These are phyloP conservation scores for Lanistes nyassanus DNA, from an alignment of 1,140 invertebrate genomes.

Conservation along the genomic window DNA sequence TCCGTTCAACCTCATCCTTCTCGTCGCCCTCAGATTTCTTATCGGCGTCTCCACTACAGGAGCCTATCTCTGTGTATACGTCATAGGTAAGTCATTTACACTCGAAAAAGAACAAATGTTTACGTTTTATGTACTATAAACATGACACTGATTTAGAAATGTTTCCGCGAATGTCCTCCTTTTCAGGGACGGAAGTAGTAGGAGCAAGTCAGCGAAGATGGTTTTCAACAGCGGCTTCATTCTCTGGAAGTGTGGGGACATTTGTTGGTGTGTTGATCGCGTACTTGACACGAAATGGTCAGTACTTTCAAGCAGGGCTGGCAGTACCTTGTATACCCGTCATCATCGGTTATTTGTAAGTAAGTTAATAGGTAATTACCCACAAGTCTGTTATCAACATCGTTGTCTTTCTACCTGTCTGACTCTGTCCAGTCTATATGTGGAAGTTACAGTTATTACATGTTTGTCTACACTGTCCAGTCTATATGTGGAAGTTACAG, in stretches of 20 bases:
- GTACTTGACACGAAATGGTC: constrained; percentile 77
- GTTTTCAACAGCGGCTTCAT: not conserved
- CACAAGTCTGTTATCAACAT: too few relatives aligned
- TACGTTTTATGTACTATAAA: not conserved
- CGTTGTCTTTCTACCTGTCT: too few relatives aligned
- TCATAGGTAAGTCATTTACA: constrained; percentile 64
- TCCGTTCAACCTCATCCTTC: constrained; percentile 12
- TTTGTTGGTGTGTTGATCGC: constrained; percentile 72
- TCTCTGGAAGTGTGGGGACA: constrained; percentile 70
- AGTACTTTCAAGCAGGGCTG: constrained; percentile 78
- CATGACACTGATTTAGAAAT: not conserved
- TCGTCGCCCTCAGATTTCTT: constrained; percentile 32
- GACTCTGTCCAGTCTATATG: too few relatives aligned
- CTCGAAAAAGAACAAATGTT: not conserved
- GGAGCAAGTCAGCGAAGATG: not conserved
- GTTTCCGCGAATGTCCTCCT: not conserved
- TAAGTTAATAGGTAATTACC: not conserved
- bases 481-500: too few relatives aligned
- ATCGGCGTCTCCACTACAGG: constrained; percentile 76
- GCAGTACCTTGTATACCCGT: constrained; percentile 80
- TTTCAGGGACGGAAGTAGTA: constrained; percentile 12
- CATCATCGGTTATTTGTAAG: constrained; percentile 69
- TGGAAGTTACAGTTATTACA: too few relatives aligned
- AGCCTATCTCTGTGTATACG: constrained; percentile 77
- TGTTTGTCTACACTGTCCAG: too few relatives aligned